A percentile compares a stretch with the other conserved stretches of the same genome.
Evolutionary conservation across 2,888 invertebrate genomes (phyloP).

Genomic region (Nemurella pictetii): DNA sequence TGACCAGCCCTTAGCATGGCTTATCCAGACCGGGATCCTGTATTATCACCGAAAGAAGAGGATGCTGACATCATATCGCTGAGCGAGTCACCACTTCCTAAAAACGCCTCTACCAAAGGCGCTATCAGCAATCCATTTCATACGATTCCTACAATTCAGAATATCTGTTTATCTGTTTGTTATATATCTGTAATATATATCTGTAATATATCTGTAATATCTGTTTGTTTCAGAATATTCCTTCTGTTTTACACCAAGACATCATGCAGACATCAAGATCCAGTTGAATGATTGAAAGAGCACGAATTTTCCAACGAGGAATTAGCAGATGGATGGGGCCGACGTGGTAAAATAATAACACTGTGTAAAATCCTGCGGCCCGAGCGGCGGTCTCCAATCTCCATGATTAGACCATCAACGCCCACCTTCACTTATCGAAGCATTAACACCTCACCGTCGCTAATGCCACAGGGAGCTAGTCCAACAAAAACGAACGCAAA

Average conservation of each 20-base stretch:
- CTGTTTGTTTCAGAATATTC: background rate
- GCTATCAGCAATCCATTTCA: background rate
- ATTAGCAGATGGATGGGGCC: background rate
- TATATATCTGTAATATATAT: background rate
- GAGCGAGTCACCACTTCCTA: background rate
- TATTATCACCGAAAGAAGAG: background rate
- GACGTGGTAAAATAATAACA: too few relatives aligned
- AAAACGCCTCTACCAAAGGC: background rate
- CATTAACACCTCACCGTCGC: background rate
- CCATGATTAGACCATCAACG: background rate
- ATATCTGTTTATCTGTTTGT: too few relatives aligned
- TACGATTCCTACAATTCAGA: background rate
- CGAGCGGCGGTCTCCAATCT: background rate
- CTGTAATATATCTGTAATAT: background rate
- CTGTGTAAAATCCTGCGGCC: too few relatives aligned
- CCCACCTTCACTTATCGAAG: background rate
- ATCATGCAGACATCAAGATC: background rate
- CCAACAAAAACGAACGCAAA: background rate
- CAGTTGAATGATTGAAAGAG: background rate
- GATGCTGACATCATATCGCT: background rate
- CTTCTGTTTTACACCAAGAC: background rate
- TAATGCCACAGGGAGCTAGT: background rate
- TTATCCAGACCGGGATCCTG: too few relatives aligned
- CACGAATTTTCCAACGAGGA: background rate
- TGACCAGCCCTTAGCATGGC: too few relatives aligned